phyloP scores from a whole-genome alignment of 64 coral and sea anemone genomes.

The Acropora tenuis region DNA sequence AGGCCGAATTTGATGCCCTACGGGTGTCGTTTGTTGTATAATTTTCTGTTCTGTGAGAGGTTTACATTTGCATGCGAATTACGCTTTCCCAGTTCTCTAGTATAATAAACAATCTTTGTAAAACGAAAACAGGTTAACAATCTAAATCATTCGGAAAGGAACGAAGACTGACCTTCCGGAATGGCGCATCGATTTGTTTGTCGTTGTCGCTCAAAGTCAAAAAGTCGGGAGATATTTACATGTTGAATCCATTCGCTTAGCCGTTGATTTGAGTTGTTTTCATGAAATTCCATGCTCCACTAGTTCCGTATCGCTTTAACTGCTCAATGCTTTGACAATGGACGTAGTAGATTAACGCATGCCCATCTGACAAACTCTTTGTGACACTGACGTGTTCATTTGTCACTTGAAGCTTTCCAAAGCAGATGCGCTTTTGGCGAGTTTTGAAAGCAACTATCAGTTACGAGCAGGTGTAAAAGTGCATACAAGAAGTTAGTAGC shows the following conservation, averaged over 20 bases:
- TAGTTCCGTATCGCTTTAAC: no score
- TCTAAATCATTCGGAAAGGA: background rate
- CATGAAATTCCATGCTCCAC: background rate
- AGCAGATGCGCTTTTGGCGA: background rate
- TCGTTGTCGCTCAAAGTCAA: conserved; percentile 8
- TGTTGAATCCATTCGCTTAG: background rate
- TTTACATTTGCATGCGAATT: no score
- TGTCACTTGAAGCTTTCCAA: background rate
- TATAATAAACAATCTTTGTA: no score
- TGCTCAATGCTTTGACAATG: no score
- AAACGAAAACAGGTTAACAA: no score
- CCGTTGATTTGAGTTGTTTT: background rate
- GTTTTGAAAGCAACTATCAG: background rate
- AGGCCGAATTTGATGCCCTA: no score
- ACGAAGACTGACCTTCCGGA: background rate
- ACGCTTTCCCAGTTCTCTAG: no score
- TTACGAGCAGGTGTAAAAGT: background rate
- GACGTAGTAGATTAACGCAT: no score
- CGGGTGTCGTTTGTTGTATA: no score
- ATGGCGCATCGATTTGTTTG: background rate
- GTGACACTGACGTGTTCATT: background rate
- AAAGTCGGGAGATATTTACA: background rate
- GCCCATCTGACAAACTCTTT: no score
- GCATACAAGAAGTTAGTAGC: background rate
- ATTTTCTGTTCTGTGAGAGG: no score